A percentile compares a stretch with the other conserved stretches of the same genome.
Evolutionary conservation across 92 coral and sea anemone genomes (phyloP).

Genomic region (Meandrina meandrites): DNA sequence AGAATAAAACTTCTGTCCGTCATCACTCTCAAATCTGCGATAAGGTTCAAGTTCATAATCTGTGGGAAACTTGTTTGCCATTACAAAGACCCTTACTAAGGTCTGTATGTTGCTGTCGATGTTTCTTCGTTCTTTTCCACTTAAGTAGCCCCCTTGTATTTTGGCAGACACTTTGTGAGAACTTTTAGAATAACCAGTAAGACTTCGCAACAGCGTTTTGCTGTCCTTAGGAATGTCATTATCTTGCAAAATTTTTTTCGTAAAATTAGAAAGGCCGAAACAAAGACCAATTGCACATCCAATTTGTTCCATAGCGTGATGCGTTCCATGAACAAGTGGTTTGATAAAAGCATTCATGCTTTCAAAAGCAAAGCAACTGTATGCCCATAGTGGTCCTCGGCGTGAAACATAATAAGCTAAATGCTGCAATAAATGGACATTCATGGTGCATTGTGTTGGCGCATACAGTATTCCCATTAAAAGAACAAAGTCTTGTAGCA

Average conservation of each 20-base stretch:
- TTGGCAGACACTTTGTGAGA: slow-evolving; percentile 24
- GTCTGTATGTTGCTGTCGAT: slow-evolving; percentile 29
- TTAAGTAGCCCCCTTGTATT: slow-evolving; percentile 49
- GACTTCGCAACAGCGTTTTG: slow-evolving; percentile 35
- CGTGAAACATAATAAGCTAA: slow-evolving; percentile 33
- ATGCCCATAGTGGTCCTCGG: slow-evolving; percentile 57
- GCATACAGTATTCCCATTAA: slow-evolving; percentile 50
- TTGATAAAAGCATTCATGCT: slow-evolving; percentile 59
- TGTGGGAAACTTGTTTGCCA: slow-evolving; percentile 24
- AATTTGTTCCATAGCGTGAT: slow-evolving; percentile 59
- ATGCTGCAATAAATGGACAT: slow-evolving; percentile 43
- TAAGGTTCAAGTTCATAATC: slow-evolving; percentile 36
- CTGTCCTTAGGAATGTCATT: slow-evolving; percentile 35
- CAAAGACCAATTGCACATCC: slow-evolving; percentile 63
- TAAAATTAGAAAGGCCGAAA: slow-evolving; percentile 45
- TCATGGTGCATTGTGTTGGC: slow-evolving; percentile 34
- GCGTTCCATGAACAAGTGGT: slow-evolving; percentile 54
- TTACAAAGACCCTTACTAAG: slow-evolving; percentile 22
- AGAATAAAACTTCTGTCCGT: slow-evolving; percentile 32
- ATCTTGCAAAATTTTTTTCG: slow-evolving; percentile 11
- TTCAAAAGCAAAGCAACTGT: slow-evolving; percentile 62
- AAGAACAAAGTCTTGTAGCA: slow-evolving; percentile 1
- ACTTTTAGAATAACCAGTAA: slow-evolving; percentile 37
- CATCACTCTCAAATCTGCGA: slow-evolving; percentile 24
- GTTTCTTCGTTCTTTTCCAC: slow-evolving; percentile 32